Conservation (phyloP, 1,140 invertebrate genomes). For the Parasteatoda tepidariorum region DNA sequence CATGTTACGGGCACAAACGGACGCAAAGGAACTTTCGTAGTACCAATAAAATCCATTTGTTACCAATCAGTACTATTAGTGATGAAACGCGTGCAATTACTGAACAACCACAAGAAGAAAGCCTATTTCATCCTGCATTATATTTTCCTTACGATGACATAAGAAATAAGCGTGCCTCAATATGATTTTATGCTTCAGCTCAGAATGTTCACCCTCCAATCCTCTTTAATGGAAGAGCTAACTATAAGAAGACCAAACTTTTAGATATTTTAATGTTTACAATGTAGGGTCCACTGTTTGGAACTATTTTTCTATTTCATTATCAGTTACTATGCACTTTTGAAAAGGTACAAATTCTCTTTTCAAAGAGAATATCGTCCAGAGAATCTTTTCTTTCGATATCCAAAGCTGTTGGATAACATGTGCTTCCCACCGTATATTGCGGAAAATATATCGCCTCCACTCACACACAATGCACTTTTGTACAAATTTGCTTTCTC, state of each 20-base stretch:
- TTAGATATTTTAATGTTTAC: conserved; percentile 52
- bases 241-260: conserved; percentile 53
- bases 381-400: conserved; percentile 3
- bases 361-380: not conserved
- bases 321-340: not conserved
- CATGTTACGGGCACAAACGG: conserved; percentile 75
- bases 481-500: not conserved
- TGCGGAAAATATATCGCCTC: conserved; percentile 39
- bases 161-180: conserved; percentile 56
- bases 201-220: conserved; percentile 20
- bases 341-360: not conserved
- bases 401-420: conserved; percentile 4
- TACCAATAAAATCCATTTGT: conserved; percentile 17
- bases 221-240: conserved; percentile 43
- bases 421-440: conserved; percentile 47
- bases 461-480: not conserved
- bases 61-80: conserved; percentile 28
- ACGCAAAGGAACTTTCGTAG: conserved; percentile 32
- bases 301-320: conserved; percentile 52
- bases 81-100: not conserved
- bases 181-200: conserved; percentile 29
- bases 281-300: conserved; percentile 51
- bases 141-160: conserved; percentile 58
- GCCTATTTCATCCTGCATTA: conserved; percentile 34
- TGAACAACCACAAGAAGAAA: conserved; percentile 21